Evolutionary conservation across 2,113 vertebrate genomes (phyloP).

Genomic region (Zosterops hypoxanthus): DNA sequence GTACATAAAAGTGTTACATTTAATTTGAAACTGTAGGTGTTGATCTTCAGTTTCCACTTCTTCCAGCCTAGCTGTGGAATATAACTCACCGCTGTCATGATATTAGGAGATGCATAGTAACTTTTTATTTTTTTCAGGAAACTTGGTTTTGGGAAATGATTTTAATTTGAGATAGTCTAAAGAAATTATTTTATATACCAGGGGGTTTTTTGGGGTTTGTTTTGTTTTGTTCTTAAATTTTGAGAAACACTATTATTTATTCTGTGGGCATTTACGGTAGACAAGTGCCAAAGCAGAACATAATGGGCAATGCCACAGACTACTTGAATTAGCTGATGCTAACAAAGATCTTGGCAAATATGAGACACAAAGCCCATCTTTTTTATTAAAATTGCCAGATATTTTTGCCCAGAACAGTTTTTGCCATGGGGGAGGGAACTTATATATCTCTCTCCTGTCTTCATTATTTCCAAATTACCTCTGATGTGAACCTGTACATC

Average conservation of each 20-base stretch:
- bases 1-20: not conserved
- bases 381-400: not conserved
- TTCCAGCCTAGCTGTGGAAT: not conserved
- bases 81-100: not conserved
- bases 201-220: too few relatives aligned
- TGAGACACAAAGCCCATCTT: not conserved
- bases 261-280: not conserved
- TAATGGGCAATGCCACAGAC: not conserved
- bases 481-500: not conserved
- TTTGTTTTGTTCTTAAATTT: not conserved
- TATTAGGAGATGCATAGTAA: not conserved
- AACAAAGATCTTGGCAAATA: not conserved
- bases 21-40: not conserved
- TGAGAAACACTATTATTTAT: not conserved
- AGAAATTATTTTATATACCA: not conserved
- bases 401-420: not conserved
- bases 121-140: not conserved
- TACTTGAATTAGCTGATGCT: not conserved
- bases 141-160: not conserved
- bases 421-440: not conserved
- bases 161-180: not conserved
- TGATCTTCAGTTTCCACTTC: not conserved
- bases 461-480: not conserved
- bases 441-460: not conserved
- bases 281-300: not conserved